Base-by-base conservation (phyloP, 2,888 invertebrate genomes). In the Tenthredo mesomela region DNA sequence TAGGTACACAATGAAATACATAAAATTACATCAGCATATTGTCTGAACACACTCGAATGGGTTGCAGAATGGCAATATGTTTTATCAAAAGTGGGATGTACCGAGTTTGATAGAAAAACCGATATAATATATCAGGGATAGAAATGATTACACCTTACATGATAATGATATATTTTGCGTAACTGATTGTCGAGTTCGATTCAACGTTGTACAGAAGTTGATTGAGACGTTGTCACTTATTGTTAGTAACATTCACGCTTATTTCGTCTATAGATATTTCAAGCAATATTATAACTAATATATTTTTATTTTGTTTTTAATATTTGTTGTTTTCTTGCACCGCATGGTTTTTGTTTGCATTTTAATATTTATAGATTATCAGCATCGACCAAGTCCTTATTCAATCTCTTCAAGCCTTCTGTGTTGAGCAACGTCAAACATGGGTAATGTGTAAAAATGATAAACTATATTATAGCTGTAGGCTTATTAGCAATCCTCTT, bases 401-500 rank as follows among this genome's bases (percentile, higher is more conserved):
- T 93, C 93, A 94, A 94, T 91, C 93, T 93, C 89, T 93, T 93
- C 91, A 93, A 93, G 92, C 93, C 92, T 71, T 89, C 91, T 88
- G 89, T 90, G 89, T 90, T 91, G 88, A 92, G 89, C 92, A 93
- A 92, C 91, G 90, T 93, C 87, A 93, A 93, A 90, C 93, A 93
- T 89, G 93, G 93, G 93, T 93, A 93, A 82, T 82, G 82, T 82
- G 29, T 50, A 33, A 82, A 47, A 47, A 18, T 47, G 18, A 70
- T 82, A 25, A 82, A 67, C 25, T 47, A 82, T 67, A 65, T 47
- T 80, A 80, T 80, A 61, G 58, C 21, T 61, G 2, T 47, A 80
- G 58, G 43, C 65, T 25, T 80, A n/a, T 40, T 33, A 37, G 58
- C 61, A 25, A 18, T 80, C 43, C 47, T 77, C 54, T 77, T 77